Percentiles rank a stretch among this genome's conserved stretches.
Evolutionary conservation across 1,140 invertebrate genomes (phyloP).

Genomic region (Diachasma alloeum): DNA sequence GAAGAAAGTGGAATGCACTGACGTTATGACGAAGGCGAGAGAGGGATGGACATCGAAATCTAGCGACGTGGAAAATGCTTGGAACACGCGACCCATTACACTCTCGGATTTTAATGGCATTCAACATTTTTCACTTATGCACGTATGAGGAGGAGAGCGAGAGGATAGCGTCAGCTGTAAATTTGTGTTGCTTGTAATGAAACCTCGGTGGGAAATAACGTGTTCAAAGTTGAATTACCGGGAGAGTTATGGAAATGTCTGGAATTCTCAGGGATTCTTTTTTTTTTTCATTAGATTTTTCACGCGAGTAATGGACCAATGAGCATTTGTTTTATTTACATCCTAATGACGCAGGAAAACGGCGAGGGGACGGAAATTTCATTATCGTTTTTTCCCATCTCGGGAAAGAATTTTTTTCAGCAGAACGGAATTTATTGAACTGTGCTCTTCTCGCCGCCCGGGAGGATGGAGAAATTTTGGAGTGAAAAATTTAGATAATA

Average conservation of each 20-base stretch:
- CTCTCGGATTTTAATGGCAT: constrained; percentile 2
- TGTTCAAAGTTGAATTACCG: background rate
- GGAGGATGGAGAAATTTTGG: background rate
- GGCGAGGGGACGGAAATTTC: background rate
- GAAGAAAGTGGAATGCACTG: background rate
- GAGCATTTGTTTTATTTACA: background rate
- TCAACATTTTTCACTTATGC: constrained; percentile 3
- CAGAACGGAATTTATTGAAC: background rate
- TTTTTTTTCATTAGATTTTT: background rate
- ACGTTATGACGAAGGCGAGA: background rate
- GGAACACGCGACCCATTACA: constrained; percentile 17
- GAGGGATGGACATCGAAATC: background rate
- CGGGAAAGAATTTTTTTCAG: background rate
- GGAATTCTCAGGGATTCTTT: background rate
- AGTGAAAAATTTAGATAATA: background rate
- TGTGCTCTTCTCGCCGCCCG: background rate
- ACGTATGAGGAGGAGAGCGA: background rate
- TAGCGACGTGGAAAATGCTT: constrained; percentile 17
- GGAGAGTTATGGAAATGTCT: background rate
- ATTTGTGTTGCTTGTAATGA: constrained; percentile 5
- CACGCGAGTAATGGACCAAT: background rate
- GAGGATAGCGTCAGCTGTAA: background rate
- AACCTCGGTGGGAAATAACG: background rate
- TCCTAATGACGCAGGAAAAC: too few species aligned
- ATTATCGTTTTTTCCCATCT: background rate